phyloP scores from a whole-genome alignment of 2,888 invertebrate genomes.

The Amphipyra tragopoginis region DNA sequence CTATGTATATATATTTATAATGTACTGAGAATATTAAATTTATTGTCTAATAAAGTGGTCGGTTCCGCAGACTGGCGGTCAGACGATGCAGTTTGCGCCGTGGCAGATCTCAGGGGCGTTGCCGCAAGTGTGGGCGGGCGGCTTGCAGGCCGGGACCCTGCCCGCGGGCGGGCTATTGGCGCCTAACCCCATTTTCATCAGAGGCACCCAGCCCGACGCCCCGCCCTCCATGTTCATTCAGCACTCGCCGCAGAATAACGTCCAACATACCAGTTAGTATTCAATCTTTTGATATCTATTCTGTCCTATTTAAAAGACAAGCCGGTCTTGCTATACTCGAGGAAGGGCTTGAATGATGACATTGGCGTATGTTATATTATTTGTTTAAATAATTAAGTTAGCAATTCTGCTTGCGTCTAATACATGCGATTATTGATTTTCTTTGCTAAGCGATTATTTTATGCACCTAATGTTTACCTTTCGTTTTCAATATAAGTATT shows the following conservation, averaged over 20 bases:
- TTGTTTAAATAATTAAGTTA: conserved; percentile 1
- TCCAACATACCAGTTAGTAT: conserved; percentile 86
- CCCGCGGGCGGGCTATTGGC: conserved; percentile 91
- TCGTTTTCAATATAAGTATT: background rate
- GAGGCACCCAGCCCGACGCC: conserved; percentile 94
- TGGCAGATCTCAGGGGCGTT: conserved; percentile 94
- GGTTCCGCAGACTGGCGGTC: conserved; percentile 88
- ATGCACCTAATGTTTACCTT: background rate
- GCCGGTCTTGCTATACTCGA: no score
- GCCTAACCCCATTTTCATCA: conserved; percentile 95
- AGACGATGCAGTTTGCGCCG: conserved; percentile 94
- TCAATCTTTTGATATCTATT: conserved; percentile 25
- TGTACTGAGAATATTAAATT: conserved; percentile 31
- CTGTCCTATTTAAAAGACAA: background rate
- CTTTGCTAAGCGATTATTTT: conserved; percentile 30
- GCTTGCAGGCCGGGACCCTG: conserved; percentile 91
- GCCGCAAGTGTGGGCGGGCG: conserved; percentile 94
- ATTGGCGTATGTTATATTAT: background rate
- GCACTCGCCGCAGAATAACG: conserved; percentile 91
- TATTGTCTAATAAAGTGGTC: conserved; percentile 49
- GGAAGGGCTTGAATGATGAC: background rate
- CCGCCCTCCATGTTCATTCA: conserved; percentile 94
- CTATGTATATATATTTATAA: background rate
- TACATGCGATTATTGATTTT: conserved; percentile 26
- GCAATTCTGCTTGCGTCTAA: background rate